phyloP scores from a whole-genome alignment of 2,797 vertebrate species.

The Danionella dracula region DNA sequence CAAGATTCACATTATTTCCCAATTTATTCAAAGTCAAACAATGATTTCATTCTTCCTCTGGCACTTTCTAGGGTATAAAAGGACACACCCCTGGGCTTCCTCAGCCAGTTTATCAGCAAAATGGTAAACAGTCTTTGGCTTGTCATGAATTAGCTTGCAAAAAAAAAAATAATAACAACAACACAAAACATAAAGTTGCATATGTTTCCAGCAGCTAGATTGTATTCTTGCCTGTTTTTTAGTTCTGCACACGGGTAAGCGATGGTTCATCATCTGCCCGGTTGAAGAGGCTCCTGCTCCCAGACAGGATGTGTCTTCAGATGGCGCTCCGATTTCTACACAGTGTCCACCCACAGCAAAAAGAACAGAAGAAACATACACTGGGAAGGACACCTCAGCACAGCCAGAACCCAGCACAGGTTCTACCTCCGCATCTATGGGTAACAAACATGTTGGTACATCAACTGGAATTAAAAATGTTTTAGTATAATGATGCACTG shows the following conservation, averaged over 20 bases:
- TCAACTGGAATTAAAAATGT: background rate
- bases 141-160: too few species aligned
- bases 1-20: background rate
- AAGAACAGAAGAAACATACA: conserved; percentile 44
- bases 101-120: conserved; percentile 90
- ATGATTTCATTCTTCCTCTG: background rate
- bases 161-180: too few species aligned
- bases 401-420: conserved; percentile 57
- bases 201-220: background rate
- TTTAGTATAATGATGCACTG: too few species aligned
- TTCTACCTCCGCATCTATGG: conserved; percentile 61
- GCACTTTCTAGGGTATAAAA: conserved; percentile 12
- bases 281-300: conserved; percentile 83
- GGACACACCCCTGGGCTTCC: conserved; percentile 59
- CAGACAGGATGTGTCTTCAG: conserved; percentile 72
- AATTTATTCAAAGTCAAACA: background rate
- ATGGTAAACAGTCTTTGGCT: conserved; percentile 71
- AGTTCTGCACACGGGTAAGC: conserved; percentile 95
- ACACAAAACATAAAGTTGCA: too few species aligned
- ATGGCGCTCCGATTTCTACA: conserved; percentile 54
- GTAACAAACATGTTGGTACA: conserved; percentile 58
- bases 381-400: conserved; percentile 56
- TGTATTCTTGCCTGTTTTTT: background rate
- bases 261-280: conserved; percentile 98
- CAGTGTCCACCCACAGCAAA: conserved; percentile 44